Evolutionary conservation across 2,797 vertebrate genomes (phyloP).

Genomic region (Tokudaia muenninki): DNA sequence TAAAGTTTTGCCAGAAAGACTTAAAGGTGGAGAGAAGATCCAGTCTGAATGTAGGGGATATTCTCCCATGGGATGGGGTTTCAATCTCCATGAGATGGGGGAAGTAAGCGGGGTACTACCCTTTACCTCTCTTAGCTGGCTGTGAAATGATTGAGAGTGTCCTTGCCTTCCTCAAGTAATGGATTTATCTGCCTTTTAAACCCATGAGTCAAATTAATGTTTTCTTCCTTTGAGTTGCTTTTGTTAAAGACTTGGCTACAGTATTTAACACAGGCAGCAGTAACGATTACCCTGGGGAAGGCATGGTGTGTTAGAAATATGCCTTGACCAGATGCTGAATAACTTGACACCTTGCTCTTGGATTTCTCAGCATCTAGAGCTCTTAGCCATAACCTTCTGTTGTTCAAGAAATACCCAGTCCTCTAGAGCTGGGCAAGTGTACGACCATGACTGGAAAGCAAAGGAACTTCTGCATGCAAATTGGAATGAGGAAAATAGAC

Average conservation of each 20-base stretch:
- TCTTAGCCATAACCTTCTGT: neutral
- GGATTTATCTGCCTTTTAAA: neutral
- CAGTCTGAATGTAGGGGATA: neutral
- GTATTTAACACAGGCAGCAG: too few relatives aligned
- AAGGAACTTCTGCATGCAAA: conserved; percentile 1
- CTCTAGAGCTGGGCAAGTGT: neutral
- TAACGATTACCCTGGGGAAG: neutral
- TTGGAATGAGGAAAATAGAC: neutral
- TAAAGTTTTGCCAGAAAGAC: neutral
- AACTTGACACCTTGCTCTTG: neutral
- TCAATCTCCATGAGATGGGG: neutral
- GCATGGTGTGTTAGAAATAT: neutral
- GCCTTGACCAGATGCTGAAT: neutral
- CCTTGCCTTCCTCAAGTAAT: neutral
- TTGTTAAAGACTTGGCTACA: neutral
- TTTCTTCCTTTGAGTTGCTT: neutral
- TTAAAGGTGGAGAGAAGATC: neutral
- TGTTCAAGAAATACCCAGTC: neutral
- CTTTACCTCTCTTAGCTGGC: neutral
- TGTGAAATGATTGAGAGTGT: neutral
- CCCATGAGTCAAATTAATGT: neutral
- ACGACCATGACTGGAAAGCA: neutral
- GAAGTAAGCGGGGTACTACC: too few relatives aligned
- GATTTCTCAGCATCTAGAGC: neutral
- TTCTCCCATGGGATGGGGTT: neutral